These are phyloP conservation scores for Netelia inedita DNA, from an alignment of 2,888 invertebrate genomes.

Conservation along the genomic window DNA sequence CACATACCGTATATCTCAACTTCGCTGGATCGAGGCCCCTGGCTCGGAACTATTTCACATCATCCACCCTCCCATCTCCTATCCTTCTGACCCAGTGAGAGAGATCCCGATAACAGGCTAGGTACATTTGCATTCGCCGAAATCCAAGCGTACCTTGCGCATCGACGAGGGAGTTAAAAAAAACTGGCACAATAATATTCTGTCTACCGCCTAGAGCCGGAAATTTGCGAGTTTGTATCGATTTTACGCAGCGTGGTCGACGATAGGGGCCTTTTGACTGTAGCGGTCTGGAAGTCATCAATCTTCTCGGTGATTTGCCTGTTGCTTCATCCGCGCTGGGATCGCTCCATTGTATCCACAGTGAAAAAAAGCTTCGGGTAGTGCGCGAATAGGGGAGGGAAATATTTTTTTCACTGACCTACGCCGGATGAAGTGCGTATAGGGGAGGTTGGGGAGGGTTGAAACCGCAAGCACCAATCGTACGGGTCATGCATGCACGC, in stretches of 20 bases:
- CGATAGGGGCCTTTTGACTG: neutral
- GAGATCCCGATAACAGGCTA: constrained; percentile 41
- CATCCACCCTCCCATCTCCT: constrained; percentile 19
- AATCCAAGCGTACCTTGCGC: too few relatives aligned
- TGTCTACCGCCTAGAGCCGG: neutral
- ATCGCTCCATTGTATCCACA: constrained; percentile 11
- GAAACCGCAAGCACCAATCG: constrained; percentile 47
- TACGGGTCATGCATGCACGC: constrained; percentile 43
- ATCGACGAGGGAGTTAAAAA: neutral
- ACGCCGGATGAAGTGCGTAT: constrained; percentile 41
- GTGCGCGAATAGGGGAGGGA: neutral
- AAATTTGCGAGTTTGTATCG: neutral
- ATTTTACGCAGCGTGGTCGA: neutral
- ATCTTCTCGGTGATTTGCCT: constrained; percentile 59
- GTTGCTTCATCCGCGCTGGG: constrained; percentile 47
- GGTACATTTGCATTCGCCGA: too few relatives aligned
- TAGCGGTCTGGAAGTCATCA: constrained; percentile 46
- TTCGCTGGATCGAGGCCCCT: constrained; percentile 38
- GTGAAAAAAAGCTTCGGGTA: constrained; percentile 13
- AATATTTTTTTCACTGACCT: constrained; percentile 63
- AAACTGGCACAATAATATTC: neutral
- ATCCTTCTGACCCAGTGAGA: constrained; percentile 3
- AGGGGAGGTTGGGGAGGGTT: neutral
- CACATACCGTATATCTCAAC: constrained; percentile 42
- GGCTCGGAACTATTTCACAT: constrained; percentile 8